A percentile compares a stretch with the other conserved stretches of the same genome.
Evolutionary conservation across 2,113 vertebrate genomes (phyloP).

Genomic region (Corapipo altera): DNA sequence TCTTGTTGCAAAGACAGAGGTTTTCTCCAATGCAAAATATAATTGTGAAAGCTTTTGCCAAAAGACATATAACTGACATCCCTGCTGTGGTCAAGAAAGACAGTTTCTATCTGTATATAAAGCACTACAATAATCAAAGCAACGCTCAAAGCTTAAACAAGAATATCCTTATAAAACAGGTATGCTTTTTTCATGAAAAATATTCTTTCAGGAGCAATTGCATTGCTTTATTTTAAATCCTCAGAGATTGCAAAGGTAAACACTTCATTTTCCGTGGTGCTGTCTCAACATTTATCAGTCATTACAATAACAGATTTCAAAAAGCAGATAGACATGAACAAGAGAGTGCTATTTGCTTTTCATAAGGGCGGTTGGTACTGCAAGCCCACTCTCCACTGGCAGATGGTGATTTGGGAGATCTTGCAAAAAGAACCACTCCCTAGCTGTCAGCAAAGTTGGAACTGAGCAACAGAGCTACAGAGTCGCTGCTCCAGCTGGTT

Average conservation of each 20-base stretch:
- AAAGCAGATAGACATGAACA: background rate
- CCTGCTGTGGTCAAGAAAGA: too few species aligned
- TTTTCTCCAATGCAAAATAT: background rate
- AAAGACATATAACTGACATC: too few species aligned
- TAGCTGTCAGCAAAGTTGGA: background rate
- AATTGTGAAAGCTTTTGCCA: too few species aligned
- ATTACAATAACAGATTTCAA: background rate
- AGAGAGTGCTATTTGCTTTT: background rate
- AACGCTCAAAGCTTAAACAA: too few species aligned
- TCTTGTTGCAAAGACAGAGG: background rate
- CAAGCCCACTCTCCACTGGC: background rate
- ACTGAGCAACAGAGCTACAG: background rate
- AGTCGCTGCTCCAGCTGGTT: accelerated
- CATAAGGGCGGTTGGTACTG: background rate
- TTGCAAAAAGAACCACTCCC: background rate
- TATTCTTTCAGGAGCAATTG: background rate
- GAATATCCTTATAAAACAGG: too few species aligned
- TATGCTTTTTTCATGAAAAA: background rate
- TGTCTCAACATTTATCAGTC: background rate
- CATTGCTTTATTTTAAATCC: background rate
- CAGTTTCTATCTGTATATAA: too few species aligned
- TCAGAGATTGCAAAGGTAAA: background rate
- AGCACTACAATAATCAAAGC: too few species aligned
- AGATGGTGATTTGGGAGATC: background rate
- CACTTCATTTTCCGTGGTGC: background rate